Base-by-base conservation (phyloP, 2,113 vertebrate species). In the Perccottus glenii region DNA sequence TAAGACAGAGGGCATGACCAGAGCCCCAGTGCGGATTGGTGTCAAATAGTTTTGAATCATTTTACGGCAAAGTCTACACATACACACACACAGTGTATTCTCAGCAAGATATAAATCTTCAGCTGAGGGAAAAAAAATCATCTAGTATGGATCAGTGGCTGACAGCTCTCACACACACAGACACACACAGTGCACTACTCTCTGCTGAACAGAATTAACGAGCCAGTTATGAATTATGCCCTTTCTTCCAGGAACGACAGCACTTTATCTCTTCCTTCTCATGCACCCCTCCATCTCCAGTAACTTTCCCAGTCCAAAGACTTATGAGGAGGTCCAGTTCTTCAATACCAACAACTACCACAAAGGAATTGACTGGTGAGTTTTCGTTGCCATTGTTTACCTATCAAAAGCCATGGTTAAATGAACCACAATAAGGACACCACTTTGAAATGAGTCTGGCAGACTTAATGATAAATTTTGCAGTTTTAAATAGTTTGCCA, bases 281-380 rank as follows among this genome's bases (percentile, higher is more conserved):
- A 97, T 98, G 96, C 95, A 98, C 93, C 95, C 97, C 76, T 98
- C 96, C 89, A 96, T 99, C 92, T 95, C 95, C 90, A 98, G 96
- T 92, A 99, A 96, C 93, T 98, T 96, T 85, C 96, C 96, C 89
- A 98, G 95, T 91, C 94, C 94, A 86, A 96, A 96, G 94, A 97
- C 97, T 62, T 98, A 96, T 82, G 96, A 98, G 92, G 98, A 99
- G 92, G 95, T 98, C 92, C 98, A 99, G 94, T 99, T 99, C 94
- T 99, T 99, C 92, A 99, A 98, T 94, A 98, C 96, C 92, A 96
- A 98, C 93, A 98, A 96, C 95, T 99, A 98, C 93, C 96, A 98
- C 92, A 98, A 95, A 94, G 98, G 96, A 86, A 96, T 98, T 80
- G 97, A 99, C 95, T 99, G 98, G 97, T 99, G 92, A 94, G 92